phyloP scores from a whole-genome alignment of 2,888 invertebrate genomes.

The Macrosiphum euphorbiae region DNA sequence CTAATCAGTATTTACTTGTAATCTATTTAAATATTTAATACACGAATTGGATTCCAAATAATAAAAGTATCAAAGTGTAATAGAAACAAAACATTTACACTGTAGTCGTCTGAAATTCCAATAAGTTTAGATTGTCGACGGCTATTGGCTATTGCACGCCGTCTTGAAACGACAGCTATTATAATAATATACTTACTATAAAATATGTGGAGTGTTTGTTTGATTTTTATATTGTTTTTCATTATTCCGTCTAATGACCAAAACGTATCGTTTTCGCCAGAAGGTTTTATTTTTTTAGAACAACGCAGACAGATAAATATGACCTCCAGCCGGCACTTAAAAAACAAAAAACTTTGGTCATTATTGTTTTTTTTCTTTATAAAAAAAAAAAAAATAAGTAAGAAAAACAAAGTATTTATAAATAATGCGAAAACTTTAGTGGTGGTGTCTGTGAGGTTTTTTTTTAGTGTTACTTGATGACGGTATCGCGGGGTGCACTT shows the following conservation, averaged over 20 bases:
- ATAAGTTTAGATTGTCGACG: not conserved
- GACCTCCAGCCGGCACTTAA: slow-evolving; percentile 43
- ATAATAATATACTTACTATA: not conserved
- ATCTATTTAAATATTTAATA: not conserved
- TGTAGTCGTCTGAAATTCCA: not conserved
- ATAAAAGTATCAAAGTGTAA: not conserved
- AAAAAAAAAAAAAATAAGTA: slow-evolving; percentile 15
- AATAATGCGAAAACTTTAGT: slow-evolving; percentile 53
- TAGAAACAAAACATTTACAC: not conserved
- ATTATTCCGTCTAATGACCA: not conserved
- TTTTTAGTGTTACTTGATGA: slow-evolving; percentile 24
- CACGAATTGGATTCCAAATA: not conserved
- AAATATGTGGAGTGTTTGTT: not conserved
- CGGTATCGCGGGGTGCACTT: slow-evolving; percentile 18
- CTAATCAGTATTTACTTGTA: not conserved
- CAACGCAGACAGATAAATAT: not conserved
- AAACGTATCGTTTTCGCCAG: slow-evolving; percentile 24
- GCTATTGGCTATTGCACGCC: not conserved
- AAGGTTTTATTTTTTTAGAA: not conserved
- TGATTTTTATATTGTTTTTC: not conserved
- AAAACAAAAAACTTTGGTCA: slow-evolving; percentile 53
- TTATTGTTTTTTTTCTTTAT: slow-evolving; percentile 32
- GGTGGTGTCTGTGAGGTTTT: slow-evolving; percentile 30
- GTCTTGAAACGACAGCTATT: too few relatives aligned
- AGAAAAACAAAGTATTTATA: slow-evolving; percentile 52